Evolutionary conservation across 2,888 invertebrate genomes (phyloP).

Genomic region (Rapana venosa): DNA sequence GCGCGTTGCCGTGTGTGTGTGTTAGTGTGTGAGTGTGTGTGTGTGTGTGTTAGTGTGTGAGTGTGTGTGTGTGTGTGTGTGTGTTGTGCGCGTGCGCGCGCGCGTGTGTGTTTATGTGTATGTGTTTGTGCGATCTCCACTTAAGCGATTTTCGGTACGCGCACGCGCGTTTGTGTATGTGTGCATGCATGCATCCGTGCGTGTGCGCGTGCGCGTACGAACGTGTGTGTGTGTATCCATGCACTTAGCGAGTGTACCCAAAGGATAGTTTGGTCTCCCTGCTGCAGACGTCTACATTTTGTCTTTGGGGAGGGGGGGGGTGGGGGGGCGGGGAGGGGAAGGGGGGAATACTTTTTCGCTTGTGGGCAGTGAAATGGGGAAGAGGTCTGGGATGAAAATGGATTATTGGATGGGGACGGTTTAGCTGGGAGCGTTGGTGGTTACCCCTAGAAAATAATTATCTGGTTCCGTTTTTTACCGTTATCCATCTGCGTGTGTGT

Average conservation of each 20-base stretch:
- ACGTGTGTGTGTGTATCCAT: constrained; percentile 16
- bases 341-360: not conserved
- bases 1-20: no score
- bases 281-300: no score
- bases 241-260: no score
- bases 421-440: no score
- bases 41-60: not conserved
- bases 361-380: not conserved
- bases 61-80: not conserved
- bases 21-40: not conserved
- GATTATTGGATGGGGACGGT: not conserved
- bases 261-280: no score
- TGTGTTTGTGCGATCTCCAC: no score
- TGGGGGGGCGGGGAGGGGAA: not conserved
- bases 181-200: not conserved
- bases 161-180: not conserved
- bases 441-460: no score
- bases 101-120: not conserved
- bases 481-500: no score
- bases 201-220: constrained; percentile 6
- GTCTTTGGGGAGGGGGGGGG: not conserved
- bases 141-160: no score
- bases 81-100: not conserved
- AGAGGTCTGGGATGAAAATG: no score
- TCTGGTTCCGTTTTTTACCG: no score